Percentiles rank a stretch among this genome's conserved stretches.
phyloP scores from a whole-genome alignment of 2,888 invertebrate species.

The Orthosia cruda region DNA sequence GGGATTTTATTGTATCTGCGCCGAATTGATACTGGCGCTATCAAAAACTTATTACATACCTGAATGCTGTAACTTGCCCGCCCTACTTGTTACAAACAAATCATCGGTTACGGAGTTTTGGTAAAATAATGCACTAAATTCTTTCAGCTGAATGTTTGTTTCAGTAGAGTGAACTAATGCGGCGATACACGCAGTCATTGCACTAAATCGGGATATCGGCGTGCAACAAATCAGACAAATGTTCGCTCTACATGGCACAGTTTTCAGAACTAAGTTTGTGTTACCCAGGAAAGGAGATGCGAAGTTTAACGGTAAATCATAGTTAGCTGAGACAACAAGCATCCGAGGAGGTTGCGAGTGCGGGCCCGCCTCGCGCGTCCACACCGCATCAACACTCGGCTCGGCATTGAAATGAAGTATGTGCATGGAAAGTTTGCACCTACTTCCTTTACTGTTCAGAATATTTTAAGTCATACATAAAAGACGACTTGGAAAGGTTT shows the following conservation, averaged over 20 bases:
- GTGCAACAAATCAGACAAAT: conserved; percentile 64
- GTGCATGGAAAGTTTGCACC: conserved; percentile 59
- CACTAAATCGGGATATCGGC: conserved; percentile 58
- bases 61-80: conserved; percentile 22
- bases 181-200: conserved; percentile 52
- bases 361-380: conserved; percentile 47
- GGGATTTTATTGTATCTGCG: conserved; percentile 54
- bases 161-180: conserved; percentile 37
- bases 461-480: conserved; percentile 65
- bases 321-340: conserved; percentile 79
- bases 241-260: conserved; percentile 68
- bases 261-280: conserved; percentile 78
- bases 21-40: conserved; percentile 48
- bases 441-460: conserved; percentile 61
- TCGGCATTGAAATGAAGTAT: conserved; percentile 59
- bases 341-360: conserved; percentile 71
- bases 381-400: conserved; percentile 59
- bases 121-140: conserved; percentile 33
- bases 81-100: conserved; percentile 18
- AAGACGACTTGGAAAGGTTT: conserved; percentile 60
- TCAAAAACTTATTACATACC: conserved; percentile 58
- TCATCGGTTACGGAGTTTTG: conserved; percentile 27
- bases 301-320: conserved; percentile 84
- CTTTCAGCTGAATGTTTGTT: conserved; percentile 39
- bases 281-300: conserved; percentile 77